Evolutionary conservation across 1,140 invertebrate genomes (phyloP).

Genomic region (Drosophila nebulosa): DNA sequence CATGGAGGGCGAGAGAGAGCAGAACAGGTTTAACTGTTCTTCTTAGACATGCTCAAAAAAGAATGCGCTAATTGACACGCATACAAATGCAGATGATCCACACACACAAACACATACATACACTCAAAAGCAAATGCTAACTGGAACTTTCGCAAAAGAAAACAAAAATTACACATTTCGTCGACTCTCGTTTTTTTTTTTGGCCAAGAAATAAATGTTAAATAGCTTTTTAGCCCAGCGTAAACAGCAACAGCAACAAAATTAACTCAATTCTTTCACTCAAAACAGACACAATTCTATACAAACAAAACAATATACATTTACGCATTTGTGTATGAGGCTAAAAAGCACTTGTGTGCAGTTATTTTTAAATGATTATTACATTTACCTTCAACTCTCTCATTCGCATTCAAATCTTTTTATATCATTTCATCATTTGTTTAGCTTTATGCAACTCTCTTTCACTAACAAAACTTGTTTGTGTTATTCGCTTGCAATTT

Average conservation of each 20-base stretch:
- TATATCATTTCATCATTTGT: neutral
- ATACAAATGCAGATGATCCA: constrained; percentile 27
- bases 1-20: constrained; percentile 30
- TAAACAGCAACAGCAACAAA: constrained; percentile 15
- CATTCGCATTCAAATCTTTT: neutral
- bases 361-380: neutral
- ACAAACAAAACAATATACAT: neutral
- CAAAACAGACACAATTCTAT: neutral
- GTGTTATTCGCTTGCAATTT: neutral
- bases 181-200: constrained; percentile 28
- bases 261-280: constrained; percentile 24
- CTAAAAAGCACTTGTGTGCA: neutral
- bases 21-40: constrained; percentile 70
- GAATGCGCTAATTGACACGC: constrained; percentile 58
- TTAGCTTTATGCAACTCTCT: neutral
- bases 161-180: constrained; percentile 14
- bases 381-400: neutral
- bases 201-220: neutral
- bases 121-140: constrained; percentile 44
- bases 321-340: neutral
- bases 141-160: constrained; percentile 60
- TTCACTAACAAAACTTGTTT: neutral
- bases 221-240: neutral
- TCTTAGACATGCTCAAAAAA: constrained; percentile 39
- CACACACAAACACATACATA: constrained; percentile 38